Base-by-base conservation (phyloP, 2,888 invertebrate species). In the Drosophila neonasuta region DNA sequence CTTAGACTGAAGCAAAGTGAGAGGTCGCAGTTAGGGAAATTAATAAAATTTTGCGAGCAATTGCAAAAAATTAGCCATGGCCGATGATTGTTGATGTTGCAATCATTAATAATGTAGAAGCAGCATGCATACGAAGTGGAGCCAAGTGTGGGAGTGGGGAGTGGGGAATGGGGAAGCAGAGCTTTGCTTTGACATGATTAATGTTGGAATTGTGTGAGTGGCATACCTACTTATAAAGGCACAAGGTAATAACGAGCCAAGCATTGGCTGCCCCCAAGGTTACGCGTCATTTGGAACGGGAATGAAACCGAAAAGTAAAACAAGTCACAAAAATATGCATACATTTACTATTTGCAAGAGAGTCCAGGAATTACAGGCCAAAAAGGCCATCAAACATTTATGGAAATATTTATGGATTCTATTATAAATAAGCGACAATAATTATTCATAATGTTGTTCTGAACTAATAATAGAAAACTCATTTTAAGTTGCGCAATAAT, bases 11-110 rank as follows among this genome's bases (percentile, higher is more conserved):
- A 11, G 42, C 15, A 24, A 24, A 24, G 24, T 24, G 24, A 24
- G 24, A 17, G 5, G 17, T 2, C 11, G 24, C 4, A 64, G 57
- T 54, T 50, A 60, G 60, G 46, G 59, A 66, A 63, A 78, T 80
- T 80, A 74, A 77, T 71, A 80, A 65, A 65, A 77, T 78, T 66
- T 80, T 68, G 66, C 80, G 68, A 74, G 78, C 77, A 80, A 80
- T 78, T 80, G 71, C 78, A 74, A 71, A 76, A 78, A 79, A 77
- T 77, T 79, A 77, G 75, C 76, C 79, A 64, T 63, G 75, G 49
- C 68, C 68, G 65, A 78, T 79, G 81, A 78, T 78, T 78, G 77
- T 77, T 74, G 67, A 80, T 77, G 77, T 68, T 77, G 54, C 73
- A 77, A 65, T 67, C 78, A 77, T 80, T 77, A 80, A 77, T 77